phyloP scores from a whole-genome alignment of 1,140 invertebrate species.

The Pseudomyrmex flavicornis region DNA sequence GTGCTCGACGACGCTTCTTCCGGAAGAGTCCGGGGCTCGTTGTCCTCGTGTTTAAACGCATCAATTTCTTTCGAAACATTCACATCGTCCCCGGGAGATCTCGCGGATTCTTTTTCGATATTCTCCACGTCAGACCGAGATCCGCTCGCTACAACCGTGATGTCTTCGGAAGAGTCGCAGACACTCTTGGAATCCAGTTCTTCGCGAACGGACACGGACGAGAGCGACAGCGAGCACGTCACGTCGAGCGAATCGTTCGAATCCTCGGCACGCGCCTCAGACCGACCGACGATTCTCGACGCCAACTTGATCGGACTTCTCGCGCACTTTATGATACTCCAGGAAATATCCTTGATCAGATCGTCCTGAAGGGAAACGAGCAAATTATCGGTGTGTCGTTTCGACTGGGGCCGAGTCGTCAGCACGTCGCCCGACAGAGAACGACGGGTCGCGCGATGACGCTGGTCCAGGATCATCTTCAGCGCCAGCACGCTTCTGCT shows the following conservation, averaged over 20 bases:
- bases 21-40: too few species aligned
- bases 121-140: not conserved
- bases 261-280: not conserved
- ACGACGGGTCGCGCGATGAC: too few species aligned
- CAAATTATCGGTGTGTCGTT: not conserved
- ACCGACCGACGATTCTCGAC: not conserved
- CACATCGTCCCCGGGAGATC: not conserved
- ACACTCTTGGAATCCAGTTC: not conserved
- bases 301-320: not conserved
- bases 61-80: not conserved
- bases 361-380: not conserved
- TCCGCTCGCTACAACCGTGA: too few species aligned
- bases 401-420: not conserved
- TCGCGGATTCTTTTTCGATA: not conserved
- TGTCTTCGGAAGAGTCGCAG: not conserved
- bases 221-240: too few species aligned
- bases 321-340: not conserved
- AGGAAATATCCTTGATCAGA: constrained; percentile 5
- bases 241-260: not conserved
- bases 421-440: not conserved
- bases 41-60: too few species aligned
- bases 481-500: constrained; percentile 12
- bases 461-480: not conserved
- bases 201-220: not conserved
- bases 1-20: too few species aligned